Base-by-base conservation (phyloP, 2,113 vertebrate species). In the Oenanthe melanoleuca region DNA sequence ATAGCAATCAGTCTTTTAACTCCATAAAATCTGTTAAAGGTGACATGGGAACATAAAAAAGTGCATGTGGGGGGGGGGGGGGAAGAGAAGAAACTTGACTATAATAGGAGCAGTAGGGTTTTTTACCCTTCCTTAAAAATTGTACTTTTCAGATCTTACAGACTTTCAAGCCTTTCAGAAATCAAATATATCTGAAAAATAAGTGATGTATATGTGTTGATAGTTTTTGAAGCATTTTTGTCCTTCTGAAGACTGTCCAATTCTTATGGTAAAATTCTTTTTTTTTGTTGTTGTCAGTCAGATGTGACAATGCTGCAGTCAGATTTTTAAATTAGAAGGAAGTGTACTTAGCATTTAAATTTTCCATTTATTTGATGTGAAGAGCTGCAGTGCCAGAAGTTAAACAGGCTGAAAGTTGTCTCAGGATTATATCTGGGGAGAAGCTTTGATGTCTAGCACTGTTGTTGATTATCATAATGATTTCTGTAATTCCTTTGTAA, bases 1-100 rank as follows among this genome's bases (percentile, higher is more conserved):
- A 94, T 91, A 94, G 88, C 88, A 83, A 88, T 94, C 91, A 83
- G 90, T 78, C 84, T 86, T 89, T 92, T 86, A 92, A 92, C 66
- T 96, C 88, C 47, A 81, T 94, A 92, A 97, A 93, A 88, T 93
- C 90, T 95, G 77, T 93, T 95, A 93, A 93, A 90, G 75, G 92
- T 96, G 90, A 91, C 65, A 75, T 24, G 66, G 69, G 84, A 90
- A 89, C 85, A 70, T 77, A n/a, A 88, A 86, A 85, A 94, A 70
- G n/a, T 37, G 11, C 8, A 2, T 42, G 11, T 10, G 22, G 9
- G 71, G 66, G 28, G 22, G 9, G 71, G 66, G 28, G 53, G 53
- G 63, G 70, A 45, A 53, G 60, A 37, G 61, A 87, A 64, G 65
- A 55, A 14, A 12, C 17, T 69, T 73, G 49, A 64, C 57, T 91